Conservation (phyloP, 1,140 invertebrate genomes). For the Parasteatoda tepidariorum region DNA sequence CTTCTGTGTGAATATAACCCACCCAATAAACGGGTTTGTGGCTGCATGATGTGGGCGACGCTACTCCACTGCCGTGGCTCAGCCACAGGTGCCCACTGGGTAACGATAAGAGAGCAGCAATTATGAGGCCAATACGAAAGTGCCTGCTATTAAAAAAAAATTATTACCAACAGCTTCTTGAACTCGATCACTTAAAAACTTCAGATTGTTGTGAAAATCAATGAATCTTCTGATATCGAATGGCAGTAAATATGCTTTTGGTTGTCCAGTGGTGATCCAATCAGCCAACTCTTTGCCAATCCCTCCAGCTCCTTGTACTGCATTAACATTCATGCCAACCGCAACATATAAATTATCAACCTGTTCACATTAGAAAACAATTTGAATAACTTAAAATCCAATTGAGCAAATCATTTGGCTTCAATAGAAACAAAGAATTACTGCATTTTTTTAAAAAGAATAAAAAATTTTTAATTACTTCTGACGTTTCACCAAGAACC, state of each 20-base stretch:
- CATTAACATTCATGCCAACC: slow-evolving; percentile 94
- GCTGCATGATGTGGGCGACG: too few relatives aligned
- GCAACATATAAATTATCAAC: slow-evolving; percentile 95
- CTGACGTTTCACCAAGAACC: slow-evolving; percentile 87
- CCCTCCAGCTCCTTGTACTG: slow-evolving; percentile 91
- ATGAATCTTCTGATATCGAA: slow-evolving; percentile 93
- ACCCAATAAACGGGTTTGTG: too few relatives aligned
- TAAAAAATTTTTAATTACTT: slow-evolving; percentile 72
- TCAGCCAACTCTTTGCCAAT: slow-evolving; percentile 90
- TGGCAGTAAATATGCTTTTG: slow-evolving; percentile 84
- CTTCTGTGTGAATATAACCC: too few relatives aligned
- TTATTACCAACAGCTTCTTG: slow-evolving; percentile 91
- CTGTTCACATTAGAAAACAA: too few relatives aligned
- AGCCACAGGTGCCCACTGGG: too few relatives aligned
- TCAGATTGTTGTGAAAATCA: slow-evolving; percentile 94
- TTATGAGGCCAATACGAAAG: too few relatives aligned
- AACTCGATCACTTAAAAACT: slow-evolving; percentile 91
- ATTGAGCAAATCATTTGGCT: not conserved
- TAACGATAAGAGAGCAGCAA: too few relatives aligned
- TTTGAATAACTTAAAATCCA: too few relatives aligned
- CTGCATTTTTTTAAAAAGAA: not conserved
- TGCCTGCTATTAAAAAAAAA: too few relatives aligned
- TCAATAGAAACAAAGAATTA: not conserved
- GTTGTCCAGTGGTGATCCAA: slow-evolving; percentile 84
- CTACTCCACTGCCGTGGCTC: too few relatives aligned